Evolutionary conservation across 1,140 invertebrate species (phyloP).

Genomic region (Pseudomyrmex pallidus): DNA sequence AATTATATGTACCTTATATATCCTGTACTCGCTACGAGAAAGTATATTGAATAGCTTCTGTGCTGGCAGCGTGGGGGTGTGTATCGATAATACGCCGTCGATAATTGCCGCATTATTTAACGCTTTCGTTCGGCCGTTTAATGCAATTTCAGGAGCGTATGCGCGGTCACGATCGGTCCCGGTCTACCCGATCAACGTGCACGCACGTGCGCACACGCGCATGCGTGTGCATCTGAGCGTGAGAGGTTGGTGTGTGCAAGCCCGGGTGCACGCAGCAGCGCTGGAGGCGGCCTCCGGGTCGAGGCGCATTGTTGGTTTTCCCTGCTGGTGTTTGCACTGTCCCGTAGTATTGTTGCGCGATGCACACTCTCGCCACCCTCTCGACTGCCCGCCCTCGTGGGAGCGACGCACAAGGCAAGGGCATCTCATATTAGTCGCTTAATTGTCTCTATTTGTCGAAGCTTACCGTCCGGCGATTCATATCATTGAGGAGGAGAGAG

Average conservation of each 20-base stretch:
- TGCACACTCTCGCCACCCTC: conserved; percentile 27
- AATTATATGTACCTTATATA: no score
- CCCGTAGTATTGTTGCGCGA: conserved; percentile 65
- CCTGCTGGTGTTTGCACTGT: conserved; percentile 70
- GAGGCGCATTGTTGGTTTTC: conserved; percentile 76
- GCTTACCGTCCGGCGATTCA: conserved; percentile 66
- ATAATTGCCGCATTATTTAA: conserved; percentile 70
- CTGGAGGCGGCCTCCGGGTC: conserved; percentile 44
- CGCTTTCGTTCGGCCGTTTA: conserved; percentile 67
- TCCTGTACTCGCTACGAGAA: neutral
- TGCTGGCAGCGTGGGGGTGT: neutral
- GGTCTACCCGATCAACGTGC: conserved; percentile 19
- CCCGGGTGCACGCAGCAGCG: conserved; percentile 13
- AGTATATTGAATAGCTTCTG: conserved; percentile 30
- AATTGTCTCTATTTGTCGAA: conserved; percentile 79
- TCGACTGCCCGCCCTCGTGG: conserved; percentile 49
- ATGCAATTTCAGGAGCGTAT: conserved; percentile 70
- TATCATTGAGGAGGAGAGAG: conserved; percentile 27
- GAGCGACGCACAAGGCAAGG: conserved; percentile 64
- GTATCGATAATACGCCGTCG: conserved; percentile 46
- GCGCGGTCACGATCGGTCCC: conserved; percentile 65
- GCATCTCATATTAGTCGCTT: conserved; percentile 78
- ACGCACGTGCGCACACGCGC: conserved; percentile 39
- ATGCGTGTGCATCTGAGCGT: neutral
- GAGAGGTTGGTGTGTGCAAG: neutral